Conservation (phyloP, 1,140 invertebrate species). For the Platorchestia sp. region DNA sequence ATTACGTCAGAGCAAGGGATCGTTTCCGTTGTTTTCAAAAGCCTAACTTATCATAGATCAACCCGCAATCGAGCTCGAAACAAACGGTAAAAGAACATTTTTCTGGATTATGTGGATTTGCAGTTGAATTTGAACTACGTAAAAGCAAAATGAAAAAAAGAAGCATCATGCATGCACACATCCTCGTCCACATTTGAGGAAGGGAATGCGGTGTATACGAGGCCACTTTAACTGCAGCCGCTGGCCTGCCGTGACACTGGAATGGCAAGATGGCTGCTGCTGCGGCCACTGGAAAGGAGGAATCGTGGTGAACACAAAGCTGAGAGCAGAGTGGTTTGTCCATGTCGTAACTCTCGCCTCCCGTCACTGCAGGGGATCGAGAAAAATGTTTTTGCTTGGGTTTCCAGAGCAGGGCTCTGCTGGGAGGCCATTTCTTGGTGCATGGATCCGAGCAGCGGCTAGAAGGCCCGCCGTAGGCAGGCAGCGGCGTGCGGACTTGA, state of each 20-base stretch:
- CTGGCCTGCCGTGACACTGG: not conserved
- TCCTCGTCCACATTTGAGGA: not conserved
- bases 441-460: not conserved
- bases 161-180: not conserved
- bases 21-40: not conserved
- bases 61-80: not conserved
- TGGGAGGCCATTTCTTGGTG: not conserved
- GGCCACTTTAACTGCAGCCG: not conserved
- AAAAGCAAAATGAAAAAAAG: not conserved
- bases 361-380: not conserved
- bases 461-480: not conserved
- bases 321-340: not conserved
- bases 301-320: not conserved
- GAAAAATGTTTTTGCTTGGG: conserved; percentile 8
- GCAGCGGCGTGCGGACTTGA: not conserved
- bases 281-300: not conserved
- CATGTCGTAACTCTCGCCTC: not conserved
- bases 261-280: not conserved
- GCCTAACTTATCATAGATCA: not conserved
- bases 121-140: not conserved
- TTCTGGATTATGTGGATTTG: not conserved
- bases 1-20: not conserved
- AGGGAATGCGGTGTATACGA: not conserved
- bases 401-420: not conserved
- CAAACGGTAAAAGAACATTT: not conserved